Evolutionary conservation across 2,888 invertebrate species (phyloP).

Genomic region (Lasioglossum villosulum): DNA sequence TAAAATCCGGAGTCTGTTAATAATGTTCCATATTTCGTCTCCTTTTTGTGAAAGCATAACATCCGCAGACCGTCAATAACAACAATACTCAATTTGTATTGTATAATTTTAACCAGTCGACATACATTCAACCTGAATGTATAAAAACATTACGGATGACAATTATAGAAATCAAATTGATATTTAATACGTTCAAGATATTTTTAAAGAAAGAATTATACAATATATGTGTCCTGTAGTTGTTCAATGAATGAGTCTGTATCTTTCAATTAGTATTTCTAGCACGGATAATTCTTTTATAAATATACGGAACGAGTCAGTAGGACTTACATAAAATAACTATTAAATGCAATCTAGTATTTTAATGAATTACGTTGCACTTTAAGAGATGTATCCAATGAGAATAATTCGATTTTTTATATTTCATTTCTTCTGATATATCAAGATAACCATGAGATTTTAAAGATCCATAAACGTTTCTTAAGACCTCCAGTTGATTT

Average conservation of each 20-base stretch:
- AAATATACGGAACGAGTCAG: neutral
- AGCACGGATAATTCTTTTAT: neutral
- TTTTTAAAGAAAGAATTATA: too few species aligned
- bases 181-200: too few species aligned
- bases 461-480: too few species aligned
- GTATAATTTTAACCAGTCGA: neutral
- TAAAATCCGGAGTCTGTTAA: too few species aligned
- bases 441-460: too few species aligned
- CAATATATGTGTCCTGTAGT: neutral
- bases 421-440: too few species aligned
- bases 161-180: too few species aligned
- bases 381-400: neutral
- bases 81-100: neutral
- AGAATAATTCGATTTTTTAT: too few species aligned
- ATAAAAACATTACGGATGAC: too few species aligned
- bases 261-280: neutral
- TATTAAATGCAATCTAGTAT: neutral
- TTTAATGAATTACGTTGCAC: neutral
- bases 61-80: neutral
- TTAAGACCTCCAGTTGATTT: neutral
- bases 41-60: neutral
- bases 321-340: neutral
- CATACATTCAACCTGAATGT: neutral
- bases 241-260: neutral
- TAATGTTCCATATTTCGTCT: neutral